These are phyloP conservation scores for Agrilus mali DNA, from an alignment of 2,888 invertebrate species.

Conservation along the genomic window DNA sequence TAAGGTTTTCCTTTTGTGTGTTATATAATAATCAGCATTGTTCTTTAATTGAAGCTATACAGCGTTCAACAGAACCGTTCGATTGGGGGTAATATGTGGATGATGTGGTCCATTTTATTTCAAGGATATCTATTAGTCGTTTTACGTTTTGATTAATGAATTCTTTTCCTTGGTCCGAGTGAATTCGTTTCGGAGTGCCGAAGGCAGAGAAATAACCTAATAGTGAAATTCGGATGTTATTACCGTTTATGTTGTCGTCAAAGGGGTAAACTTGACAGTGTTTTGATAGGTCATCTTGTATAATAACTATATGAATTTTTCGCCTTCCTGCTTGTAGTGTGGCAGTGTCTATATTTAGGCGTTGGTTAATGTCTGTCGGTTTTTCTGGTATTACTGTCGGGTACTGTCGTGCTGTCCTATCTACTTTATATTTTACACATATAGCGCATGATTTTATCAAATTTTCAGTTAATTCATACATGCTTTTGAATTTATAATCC, in stretches of 20 bases:
- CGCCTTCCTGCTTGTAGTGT: conserved; percentile 15
- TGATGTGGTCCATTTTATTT: conserved; percentile 16
- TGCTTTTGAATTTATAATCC: no score
- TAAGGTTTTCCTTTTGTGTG: no score
- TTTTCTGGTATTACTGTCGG: conserved; percentile 7
- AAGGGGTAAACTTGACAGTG: conserved; percentile 19
- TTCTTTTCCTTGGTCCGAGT: conserved; percentile 12
- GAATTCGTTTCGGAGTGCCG: conserved; percentile 3
- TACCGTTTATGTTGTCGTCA: conserved; percentile 18
- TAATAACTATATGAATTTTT: conserved; percentile 17
- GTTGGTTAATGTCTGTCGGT: conserved; percentile 24
- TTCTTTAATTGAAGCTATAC: no score
- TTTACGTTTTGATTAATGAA: conserved; percentile 8
- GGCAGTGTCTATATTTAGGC: conserved; percentile 18
- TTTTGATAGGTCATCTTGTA: conserved; percentile 23
- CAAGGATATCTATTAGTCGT: conserved; percentile 12
- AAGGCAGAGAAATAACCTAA: conserved; percentile 6
- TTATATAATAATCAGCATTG: no score
- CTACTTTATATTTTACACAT: no score
- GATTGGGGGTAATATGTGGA: conserved; percentile 19
- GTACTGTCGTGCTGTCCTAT: no score
- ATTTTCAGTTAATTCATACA: no score
- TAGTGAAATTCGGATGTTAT: no score
- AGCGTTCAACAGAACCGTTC: no score
- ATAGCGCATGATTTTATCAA: no score